These are phyloP conservation scores for Tyria jacobaeae DNA, from an alignment of 2,888 invertebrate species.

Conservation along the genomic window DNA sequence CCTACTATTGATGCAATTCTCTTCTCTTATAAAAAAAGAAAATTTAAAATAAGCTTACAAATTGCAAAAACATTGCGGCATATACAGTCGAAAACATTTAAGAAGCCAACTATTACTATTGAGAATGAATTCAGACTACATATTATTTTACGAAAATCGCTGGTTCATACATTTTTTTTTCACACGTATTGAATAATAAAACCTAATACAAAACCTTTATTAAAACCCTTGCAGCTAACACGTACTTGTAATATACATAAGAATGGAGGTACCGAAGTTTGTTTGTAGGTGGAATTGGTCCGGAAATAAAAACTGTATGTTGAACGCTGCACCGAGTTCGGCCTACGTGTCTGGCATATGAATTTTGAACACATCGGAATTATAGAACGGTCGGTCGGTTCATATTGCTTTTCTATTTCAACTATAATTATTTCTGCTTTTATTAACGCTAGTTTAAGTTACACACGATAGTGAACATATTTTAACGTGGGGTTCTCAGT, in stretches of 20 bases:
- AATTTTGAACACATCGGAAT: slow-evolving; percentile 47
- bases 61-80: no score
- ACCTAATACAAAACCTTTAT: slow-evolving; percentile 11
- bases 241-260: slow-evolving; percentile 48
- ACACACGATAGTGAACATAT: no score
- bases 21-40: no score
- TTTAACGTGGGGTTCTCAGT: no score
- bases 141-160: no score
- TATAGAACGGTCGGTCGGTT: slow-evolving; percentile 29
- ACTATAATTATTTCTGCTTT: slow-evolving; percentile 14
- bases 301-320: slow-evolving; percentile 72
- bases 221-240: slow-evolving; percentile 34
- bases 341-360: slow-evolving; percentile 66
- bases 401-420: slow-evolving; percentile 24
- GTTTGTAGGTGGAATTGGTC: slow-evolving; percentile 59
- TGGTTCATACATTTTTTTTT: not conserved
- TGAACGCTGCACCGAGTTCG: slow-evolving; percentile 61
- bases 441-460: not conserved
- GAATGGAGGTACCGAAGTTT: slow-evolving; percentile 53
- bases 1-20: no score
- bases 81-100: no score
- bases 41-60: no score
- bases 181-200: slow-evolving; percentile 4
- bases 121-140: no score
- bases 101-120: no score